A percentile compares a stretch with the other conserved stretches of the same genome.
phyloP scores from a whole-genome alignment of 2,113 vertebrate species.

The Clarias macrocephalus region DNA sequence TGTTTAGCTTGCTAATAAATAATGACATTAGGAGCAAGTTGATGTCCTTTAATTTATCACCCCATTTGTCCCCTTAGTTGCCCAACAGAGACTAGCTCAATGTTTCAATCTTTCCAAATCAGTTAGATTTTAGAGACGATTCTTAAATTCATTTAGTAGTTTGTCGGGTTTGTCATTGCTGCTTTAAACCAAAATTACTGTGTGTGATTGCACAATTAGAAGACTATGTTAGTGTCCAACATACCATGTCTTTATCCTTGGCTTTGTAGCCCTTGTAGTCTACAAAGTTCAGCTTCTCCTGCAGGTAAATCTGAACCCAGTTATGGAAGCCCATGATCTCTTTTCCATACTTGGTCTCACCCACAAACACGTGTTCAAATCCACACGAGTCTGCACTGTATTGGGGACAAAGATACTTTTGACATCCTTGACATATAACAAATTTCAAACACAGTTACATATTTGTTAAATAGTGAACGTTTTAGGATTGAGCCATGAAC shows the following conservation, averaged over 20 bases:
- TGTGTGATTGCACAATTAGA: neutral
- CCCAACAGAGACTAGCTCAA: neutral
- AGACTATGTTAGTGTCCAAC: conserved; percentile 21
- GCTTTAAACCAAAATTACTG: neutral
- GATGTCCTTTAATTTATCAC: neutral
- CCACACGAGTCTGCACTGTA: conserved; percentile 81
- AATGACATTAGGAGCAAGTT: neutral
- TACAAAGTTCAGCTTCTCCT: conserved; percentile 76
- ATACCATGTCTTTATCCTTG: conserved; percentile 73
- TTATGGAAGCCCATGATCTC: conserved; percentile 84
- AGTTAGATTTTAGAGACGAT: neutral
- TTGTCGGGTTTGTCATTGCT: neutral
- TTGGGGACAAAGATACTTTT: neutral
- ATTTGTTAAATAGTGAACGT: neutral
- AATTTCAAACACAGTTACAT: neutral
- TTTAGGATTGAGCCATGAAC: neutral
- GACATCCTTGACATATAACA: neutral
- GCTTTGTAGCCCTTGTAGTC: conserved; percentile 84
- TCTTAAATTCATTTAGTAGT: neutral
- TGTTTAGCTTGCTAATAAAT: neutral
- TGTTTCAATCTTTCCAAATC: neutral
- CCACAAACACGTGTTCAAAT: conserved; percentile 88
- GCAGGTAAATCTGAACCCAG: conserved; percentile 87
- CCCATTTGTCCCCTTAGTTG: neutral
- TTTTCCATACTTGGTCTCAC: conserved; percentile 74